Evolutionary conservation across 2,888 invertebrate species (phyloP).

Genomic region (Amphimallon solstitiale): DNA sequence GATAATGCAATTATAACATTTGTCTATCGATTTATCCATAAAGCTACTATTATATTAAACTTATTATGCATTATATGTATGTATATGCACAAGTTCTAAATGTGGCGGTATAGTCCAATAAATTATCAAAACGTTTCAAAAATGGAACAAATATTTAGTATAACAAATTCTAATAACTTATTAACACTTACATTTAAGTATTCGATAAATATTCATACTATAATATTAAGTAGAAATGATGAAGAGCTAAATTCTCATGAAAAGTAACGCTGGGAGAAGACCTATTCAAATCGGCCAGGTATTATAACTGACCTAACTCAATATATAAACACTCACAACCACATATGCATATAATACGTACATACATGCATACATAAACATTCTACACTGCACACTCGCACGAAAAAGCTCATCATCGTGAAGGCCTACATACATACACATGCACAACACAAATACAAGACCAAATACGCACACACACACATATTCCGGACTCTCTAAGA

Average conservation of each 20-base stretch:
- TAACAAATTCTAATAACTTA: no score
- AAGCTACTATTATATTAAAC: no score
- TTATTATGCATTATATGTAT: no score
- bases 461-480: not conserved
- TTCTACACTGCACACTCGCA: not conserved
- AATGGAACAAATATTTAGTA: no score
- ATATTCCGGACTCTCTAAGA: conserved; percentile 28
- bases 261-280: not conserved
- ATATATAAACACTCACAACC: conserved; percentile 10
- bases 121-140: no score
- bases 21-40: no score
- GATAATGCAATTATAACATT: no score
- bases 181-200: no score
- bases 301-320: conserved; percentile 29
- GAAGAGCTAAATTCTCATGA: not conserved
- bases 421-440: not conserved
- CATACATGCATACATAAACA: conserved; percentile 14
- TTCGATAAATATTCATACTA: conserved; percentile 4
- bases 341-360: not conserved
- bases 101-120: no score
- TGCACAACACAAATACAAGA: not conserved
- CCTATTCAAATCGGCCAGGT: conserved; percentile 13
- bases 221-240: conserved; percentile 21
- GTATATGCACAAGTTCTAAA: no score
- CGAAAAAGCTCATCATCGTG: conserved; percentile 7